Base-by-base conservation (phyloP, 1,140 invertebrate species). In the Portunus trituberculatus region DNA sequence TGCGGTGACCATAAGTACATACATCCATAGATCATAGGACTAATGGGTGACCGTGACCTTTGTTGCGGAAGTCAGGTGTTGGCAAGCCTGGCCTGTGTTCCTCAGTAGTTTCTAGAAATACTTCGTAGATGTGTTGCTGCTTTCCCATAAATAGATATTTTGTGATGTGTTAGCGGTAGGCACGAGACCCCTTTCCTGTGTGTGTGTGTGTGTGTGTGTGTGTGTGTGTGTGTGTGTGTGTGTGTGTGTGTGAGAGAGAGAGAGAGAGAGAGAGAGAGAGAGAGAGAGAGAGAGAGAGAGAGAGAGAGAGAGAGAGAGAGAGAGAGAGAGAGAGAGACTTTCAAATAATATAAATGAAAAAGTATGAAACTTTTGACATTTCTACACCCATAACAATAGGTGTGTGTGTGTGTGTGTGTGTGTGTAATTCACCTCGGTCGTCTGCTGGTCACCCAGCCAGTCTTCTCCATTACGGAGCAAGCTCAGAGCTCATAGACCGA, bases 141-240 rank as follows among this genome's bases (percentile, higher is more conserved):
- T 76, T 76, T 76, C 20, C n/a, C 1, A 76, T 76, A n/a, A 25
- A 76, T 59, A 12, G 1, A 20, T 59, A 16, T 59, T 20, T 59
- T 20, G 52, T 20, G 52, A 39, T 59, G 52, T 59, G 52, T 59
- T 16, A 10, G 8, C 20, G 52, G 52, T 20, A 20, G 20, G 52
- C 52, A 59, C 2, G 52, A 10, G 52, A 59, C 89, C 12, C 20
- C 25, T 91, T 39, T 6, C 6, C 6, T 52, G 89, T 91, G 45
- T 91, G 89, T 91, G 89, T 91, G 89, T 91, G 45, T 91, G 89
- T 91, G 89, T 91, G 89, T 52, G 39, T 91, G 45, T 52, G 39
- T 91, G 39, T 91, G 45, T 87, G 31, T 87, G n/a, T 87, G 86
- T 87, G 86, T 87, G 86, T 87, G 86, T 87, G 83, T 84, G 83